Conservation (phyloP, 2,797 vertebrate genomes). For the Enteromius afrohamiltoni region DNA sequence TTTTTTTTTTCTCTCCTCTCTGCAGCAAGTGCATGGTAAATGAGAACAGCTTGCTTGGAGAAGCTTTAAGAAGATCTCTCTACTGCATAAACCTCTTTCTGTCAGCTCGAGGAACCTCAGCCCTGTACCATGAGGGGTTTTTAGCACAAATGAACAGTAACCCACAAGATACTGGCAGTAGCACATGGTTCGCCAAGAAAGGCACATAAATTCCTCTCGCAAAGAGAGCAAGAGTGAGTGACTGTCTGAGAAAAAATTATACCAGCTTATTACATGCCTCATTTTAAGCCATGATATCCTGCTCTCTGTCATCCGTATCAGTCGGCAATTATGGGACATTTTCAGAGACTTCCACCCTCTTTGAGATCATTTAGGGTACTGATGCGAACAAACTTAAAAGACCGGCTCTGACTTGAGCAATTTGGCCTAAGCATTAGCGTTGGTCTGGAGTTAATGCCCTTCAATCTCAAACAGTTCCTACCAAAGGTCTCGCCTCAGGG, state of each 20-base stretch:
- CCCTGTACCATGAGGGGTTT: slow-evolving; percentile 7
- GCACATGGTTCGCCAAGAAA: slow-evolving; percentile 62
- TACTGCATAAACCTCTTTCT: slow-evolving; percentile 29
- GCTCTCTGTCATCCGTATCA: slow-evolving; percentile 71
- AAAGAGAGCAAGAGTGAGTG: slow-evolving; percentile 60
- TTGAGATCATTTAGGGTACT: slow-evolving; percentile 71
- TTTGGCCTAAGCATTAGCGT: slow-evolving; percentile 65
- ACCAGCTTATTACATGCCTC: slow-evolving; percentile 74
- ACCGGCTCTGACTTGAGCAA: slow-evolving; percentile 64
- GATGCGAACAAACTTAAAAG: slow-evolving; percentile 74
- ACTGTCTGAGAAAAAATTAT: slow-evolving; percentile 60
- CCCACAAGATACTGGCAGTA: slow-evolving; percentile 62
- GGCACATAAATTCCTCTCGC: slow-evolving; percentile 68
- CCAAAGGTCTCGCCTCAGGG: slow-evolving; percentile 58
- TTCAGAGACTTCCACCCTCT: slow-evolving; percentile 66
- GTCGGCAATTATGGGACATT: slow-evolving; percentile 73
- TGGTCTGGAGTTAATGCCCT: slow-evolving; percentile 65
- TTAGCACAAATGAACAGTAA: slow-evolving; percentile 24
- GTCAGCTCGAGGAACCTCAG: slow-evolving; percentile 20
- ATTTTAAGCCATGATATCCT: slow-evolving; percentile 72
- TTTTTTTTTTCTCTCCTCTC: not conserved
- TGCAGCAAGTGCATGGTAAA: not conserved
- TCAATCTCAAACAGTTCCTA: slow-evolving; percentile 52
- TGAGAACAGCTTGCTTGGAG: not conserved
- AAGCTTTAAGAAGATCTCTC: slow-evolving; percentile 9